phyloP scores from a whole-genome alignment of 1,140 invertebrate species.

The Drosophila saltans region DNA sequence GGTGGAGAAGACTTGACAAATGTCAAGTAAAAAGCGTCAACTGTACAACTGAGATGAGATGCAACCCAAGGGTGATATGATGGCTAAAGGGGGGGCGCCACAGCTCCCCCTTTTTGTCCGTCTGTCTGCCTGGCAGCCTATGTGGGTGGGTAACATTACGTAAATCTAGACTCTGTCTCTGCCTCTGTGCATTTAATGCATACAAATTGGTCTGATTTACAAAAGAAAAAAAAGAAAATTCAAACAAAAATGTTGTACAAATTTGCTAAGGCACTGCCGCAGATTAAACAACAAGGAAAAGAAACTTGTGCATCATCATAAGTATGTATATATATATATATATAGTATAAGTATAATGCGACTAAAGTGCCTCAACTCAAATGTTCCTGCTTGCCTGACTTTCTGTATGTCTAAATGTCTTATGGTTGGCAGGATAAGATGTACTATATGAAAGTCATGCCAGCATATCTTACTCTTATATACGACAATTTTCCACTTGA shows the following conservation, averaged over 20 bases:
- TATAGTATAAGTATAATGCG: constrained; percentile 39
- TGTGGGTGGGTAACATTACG: constrained; percentile 67
- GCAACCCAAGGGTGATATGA: constrained; percentile 43
- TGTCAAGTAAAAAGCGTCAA: constrained; percentile 70
- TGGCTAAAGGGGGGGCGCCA: not conserved
- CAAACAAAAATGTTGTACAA: constrained; percentile 55
- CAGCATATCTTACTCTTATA: constrained; percentile 16
- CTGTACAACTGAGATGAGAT: constrained; percentile 54
- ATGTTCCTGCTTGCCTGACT: constrained; percentile 27
- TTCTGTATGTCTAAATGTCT: not conserved
- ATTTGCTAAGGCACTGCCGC: constrained; percentile 46
- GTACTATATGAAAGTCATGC: constrained; percentile 7
- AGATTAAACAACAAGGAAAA: constrained; percentile 53
- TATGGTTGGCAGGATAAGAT: constrained; percentile 10
- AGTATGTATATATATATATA: not conserved
- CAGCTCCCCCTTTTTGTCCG: not conserved
- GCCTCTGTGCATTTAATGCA: constrained; percentile 72
- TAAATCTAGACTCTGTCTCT: constrained; percentile 64
- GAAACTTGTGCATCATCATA: constrained; percentile 47
- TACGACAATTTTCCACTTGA: constrained; percentile 10
- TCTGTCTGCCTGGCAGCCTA: constrained; percentile 19
- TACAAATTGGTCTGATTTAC: constrained; percentile 77
- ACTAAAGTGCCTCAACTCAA: constrained; percentile 8
- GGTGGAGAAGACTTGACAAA: constrained; percentile 47
- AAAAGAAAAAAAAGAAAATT: constrained; percentile 12